Base-by-base conservation (phyloP, 2,888 invertebrate genomes). In the Diarsia dahlii region DNA sequence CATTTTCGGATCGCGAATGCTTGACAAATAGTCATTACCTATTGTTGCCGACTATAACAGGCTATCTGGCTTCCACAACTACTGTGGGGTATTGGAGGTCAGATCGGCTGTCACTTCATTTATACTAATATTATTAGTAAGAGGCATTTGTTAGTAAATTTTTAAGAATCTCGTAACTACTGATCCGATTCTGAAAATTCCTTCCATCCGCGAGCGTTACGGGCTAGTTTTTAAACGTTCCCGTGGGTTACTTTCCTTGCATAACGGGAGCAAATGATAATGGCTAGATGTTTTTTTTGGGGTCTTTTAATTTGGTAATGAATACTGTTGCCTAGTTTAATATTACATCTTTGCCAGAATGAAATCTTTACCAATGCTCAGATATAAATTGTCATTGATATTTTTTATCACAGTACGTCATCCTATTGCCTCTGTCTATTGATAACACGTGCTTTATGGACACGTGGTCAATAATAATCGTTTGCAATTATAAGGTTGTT, bases 391-490 rank as follows among this genome's bases (percentile, higher is more conserved):
- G 18, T 12, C 34, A 12, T 8, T 63, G 0, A 45, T 62, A 62
- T 63, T 63, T 45, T 63, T 63, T 62, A 39, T 45, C 1, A n/a
- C 45, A 15, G 18, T n/a, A 63, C 73, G 66, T 72, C 54, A 74
- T 45, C 9, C 23, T 48, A 58, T 70, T 69, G 15, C 50, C 15
- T 54, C 45, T 45, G 4, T 10, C 58, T 56, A 54, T 46, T 60
- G 69, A 66, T n/a, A 18, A 23, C 78, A 76, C 74, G 71, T 74
- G 71, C 13, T 45, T 66, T 70, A 50, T 13, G 45, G 50, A 65
- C 65, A 80, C 80, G 75, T 80, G 75, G 62, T 74, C 69, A 75
- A 66, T 80, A 63, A 52, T 67, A 52, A 76, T 52, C 60, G 46
- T 39, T 34, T 50, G 23, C 68, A 52, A 75, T 75, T 75, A 73